Conservation (phyloP, 2,797 vertebrate species). For the Platalea minor region DNA sequence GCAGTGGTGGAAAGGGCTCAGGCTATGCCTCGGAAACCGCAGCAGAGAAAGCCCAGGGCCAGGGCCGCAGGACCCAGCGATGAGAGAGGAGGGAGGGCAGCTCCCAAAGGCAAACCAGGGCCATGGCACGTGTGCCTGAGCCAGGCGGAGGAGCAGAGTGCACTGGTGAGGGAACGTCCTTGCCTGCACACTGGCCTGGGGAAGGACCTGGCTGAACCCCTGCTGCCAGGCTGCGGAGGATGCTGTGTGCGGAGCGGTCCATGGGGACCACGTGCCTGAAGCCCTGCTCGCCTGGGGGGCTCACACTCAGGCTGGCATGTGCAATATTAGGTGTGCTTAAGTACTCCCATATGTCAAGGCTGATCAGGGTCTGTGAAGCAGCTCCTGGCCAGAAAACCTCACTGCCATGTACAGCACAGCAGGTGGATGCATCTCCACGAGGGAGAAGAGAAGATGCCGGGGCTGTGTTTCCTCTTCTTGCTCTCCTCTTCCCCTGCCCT, state of each 20-base stretch:
- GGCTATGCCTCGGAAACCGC: not conserved
- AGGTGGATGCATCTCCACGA: accelerated
- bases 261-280: accelerated
- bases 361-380: not conserved
- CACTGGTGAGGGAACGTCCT: not conserved
- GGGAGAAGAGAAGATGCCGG: not conserved
- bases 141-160: not conserved
- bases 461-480: not conserved
- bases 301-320: accelerated
- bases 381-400: not conserved
- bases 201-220: not conserved
- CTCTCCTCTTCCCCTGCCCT: not conserved
- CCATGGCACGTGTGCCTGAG: accelerated
- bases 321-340: not conserved
- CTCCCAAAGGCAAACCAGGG: not conserved
- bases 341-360: not conserved
- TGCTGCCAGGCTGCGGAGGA: not conserved
- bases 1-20: not conserved
- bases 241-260: not conserved
- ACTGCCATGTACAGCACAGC: not conserved
- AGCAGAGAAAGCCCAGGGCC: not conserved
- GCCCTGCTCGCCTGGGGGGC: not conserved
- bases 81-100: not conserved
- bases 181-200: accelerated
- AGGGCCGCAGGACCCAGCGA: accelerated